Base-by-base conservation (phyloP, 2,113 vertebrate species). In the Centropus unirufus region DNA sequence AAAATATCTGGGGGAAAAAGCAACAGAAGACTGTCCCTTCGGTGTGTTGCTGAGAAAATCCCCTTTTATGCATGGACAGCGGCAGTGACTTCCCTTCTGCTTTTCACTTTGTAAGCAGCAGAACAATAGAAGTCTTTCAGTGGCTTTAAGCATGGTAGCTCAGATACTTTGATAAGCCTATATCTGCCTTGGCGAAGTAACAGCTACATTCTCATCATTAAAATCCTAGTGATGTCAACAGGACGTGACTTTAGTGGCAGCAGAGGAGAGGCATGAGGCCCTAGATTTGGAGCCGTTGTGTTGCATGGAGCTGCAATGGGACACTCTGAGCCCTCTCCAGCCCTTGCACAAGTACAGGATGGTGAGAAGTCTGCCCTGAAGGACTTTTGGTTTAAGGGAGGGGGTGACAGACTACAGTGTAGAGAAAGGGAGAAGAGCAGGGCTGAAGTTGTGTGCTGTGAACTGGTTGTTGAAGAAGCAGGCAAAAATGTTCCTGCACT, bases 71-170 rank as follows among this genome's bases (percentile, higher is more conserved):
- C 47, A 34, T 4, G 54, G 91, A 52, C 63, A 75, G 55, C 66
- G 68, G 79, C 78, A 63, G 51, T 46, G 59, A 52, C 63, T 82
- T 93, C 66, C 24, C 93, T 92, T 59, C 70, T 57, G 51, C 67
- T 21, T 73, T 88, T 73, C 2, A 11, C 22, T 64, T 75, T 88
- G 81, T 61, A 51, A 84, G 59, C 68, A 90, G 89, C 81, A 75
- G 77, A 85, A 76, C 81, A 86, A 80, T 12, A 39, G 40, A 17
- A 52, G 21, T 68, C 83, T 93, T 67, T 83, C 89, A 75, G 90
- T 89, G 72, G 24, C 72, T 92, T n/a, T 77, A 75, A 72, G 87
- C 82, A 64, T 76, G 80, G 91, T 64, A 84, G 86, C 76, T 94
- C 66, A 82, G 91, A 82, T 81, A 64, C 55, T 94, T 64, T 75